Percentiles rank a stretch among this genome's conserved stretches.
Conservation (phyloP, 37 sponge, comb jelly and placozoan genomes). For the Halichondria panicea region DNA sequence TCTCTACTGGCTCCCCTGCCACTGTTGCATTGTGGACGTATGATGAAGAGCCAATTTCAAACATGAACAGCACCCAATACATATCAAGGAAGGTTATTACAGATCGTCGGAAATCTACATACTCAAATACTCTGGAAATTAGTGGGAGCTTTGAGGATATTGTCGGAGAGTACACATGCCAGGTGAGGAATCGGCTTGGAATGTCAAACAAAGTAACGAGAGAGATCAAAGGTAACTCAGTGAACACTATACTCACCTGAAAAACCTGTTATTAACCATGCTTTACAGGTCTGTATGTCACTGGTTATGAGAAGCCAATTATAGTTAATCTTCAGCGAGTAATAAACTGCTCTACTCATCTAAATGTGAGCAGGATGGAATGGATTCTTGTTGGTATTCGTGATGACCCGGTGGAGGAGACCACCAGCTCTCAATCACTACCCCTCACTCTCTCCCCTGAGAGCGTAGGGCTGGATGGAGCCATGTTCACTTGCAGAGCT, state of each 20-base stretch:
- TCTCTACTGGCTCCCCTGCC: slow-evolving; percentile 9
- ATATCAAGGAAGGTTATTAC: not conserved
- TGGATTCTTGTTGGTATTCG: slow-evolving; percentile 14
- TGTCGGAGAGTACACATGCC: slow-evolving; percentile 10
- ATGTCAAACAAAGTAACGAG: not conserved
- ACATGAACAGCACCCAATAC: not conserved
- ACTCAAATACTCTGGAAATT: slow-evolving; percentile 12
- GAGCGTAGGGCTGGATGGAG: slow-evolving; percentile 6
- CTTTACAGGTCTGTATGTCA: not conserved
- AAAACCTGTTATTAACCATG: no score
- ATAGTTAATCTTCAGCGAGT: not conserved
- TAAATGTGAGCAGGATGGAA: slow-evolving; percentile 7
- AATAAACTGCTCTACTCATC: slow-evolving; percentile 11
- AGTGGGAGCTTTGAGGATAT: not conserved
- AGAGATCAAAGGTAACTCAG: slow-evolving; percentile 1
- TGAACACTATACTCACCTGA: not conserved
- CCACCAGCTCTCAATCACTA: not conserved
- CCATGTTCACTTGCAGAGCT: slow-evolving; percentile 19
- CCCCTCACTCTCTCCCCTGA: not conserved
- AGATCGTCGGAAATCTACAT: not conserved
- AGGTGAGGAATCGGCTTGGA: slow-evolving; percentile 1
- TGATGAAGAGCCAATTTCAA: not conserved
- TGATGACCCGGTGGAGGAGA: slow-evolving; percentile 7
- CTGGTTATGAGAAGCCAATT: not conserved
- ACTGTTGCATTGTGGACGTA: slow-evolving; percentile 8